Percentiles rank a stretch among this genome's conserved stretches.
Conservation (phyloP, 2,113 vertebrate genomes). For the Nannobrachium achirus region DNA sequence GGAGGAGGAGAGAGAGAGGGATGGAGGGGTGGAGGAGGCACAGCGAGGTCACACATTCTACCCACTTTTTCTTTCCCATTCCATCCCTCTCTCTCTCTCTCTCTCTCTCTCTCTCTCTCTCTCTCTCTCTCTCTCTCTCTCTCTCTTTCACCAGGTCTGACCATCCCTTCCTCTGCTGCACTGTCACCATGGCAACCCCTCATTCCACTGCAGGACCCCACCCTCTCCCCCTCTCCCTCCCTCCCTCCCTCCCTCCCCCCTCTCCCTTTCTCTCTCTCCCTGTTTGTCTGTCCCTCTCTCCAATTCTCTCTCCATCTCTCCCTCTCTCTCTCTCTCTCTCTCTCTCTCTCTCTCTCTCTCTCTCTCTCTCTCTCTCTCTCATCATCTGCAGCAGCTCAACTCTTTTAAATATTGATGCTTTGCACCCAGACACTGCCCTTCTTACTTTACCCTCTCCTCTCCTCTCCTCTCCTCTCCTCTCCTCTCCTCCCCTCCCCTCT, state of each 20-base stretch:
- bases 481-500: not conserved
- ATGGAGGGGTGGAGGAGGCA: no score
- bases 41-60: not conserved
- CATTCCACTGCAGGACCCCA: slow-evolving; percentile 83
- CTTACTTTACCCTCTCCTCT: not conserved
- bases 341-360: not conserved
- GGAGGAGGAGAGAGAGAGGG: no score
- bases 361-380: not conserved
- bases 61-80: slow-evolving; percentile 25
- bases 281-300: slow-evolving; percentile 31
- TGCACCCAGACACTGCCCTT: not conserved
- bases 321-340: not conserved
- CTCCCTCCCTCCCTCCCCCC: slow-evolving; percentile 14
- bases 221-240: slow-evolving; percentile 65
- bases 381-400: slow-evolving; percentile 36
- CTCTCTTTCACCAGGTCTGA: slow-evolving; percentile 72
- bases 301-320: slow-evolving; percentile 64
- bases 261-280: slow-evolving; percentile 2
- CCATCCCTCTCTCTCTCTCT: slow-evolving; percentile 20
- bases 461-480: not conserved
- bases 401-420: slow-evolving; percentile 61
- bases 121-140: slow-evolving; percentile 57
- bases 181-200: slow-evolving; percentile 82
- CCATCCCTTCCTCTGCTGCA: slow-evolving; percentile 71
- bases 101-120: slow-evolving; percentile 36